phyloP scores from a whole-genome alignment of 2,888 invertebrate species.

The Eubasilissa splendida region DNA sequence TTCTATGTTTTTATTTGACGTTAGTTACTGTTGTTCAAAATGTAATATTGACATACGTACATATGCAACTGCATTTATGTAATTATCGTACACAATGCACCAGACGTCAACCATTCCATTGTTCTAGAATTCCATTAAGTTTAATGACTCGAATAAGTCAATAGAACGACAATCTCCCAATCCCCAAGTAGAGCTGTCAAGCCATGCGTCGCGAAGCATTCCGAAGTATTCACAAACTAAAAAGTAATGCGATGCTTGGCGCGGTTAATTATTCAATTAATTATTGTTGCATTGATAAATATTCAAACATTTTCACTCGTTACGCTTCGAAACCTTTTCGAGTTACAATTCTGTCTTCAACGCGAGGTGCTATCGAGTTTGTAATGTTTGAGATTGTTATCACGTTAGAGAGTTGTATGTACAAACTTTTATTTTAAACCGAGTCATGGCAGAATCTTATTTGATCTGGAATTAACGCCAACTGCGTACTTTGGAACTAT shows the following conservation, averaged over 20 bases:
- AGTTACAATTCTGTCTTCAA: not conserved
- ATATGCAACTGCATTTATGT: not conserved
- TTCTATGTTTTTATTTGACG: conserved; percentile 3
- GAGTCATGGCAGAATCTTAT: conserved; percentile 30
- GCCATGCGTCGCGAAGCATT: conserved; percentile 16
- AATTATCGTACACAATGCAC: not conserved
- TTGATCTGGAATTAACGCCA: conserved; percentile 44
- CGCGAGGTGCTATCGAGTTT: not conserved
- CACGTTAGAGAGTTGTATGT: not conserved
- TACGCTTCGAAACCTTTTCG: conserved; percentile 23
- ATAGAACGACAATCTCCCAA: not conserved
- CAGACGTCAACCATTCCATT: conserved; percentile 9
- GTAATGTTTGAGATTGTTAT: conserved; percentile 5
- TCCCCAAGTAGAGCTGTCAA: not conserved
- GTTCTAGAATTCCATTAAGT: conserved; percentile 22
- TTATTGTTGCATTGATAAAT: conserved; percentile 31
- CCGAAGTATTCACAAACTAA: conserved; percentile 8
- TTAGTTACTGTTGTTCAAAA: no score
- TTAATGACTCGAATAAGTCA: conserved; percentile 38
- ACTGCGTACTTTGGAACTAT: conserved; percentile 47
- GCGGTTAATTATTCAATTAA: conserved; percentile 2
- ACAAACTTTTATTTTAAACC: not conserved
- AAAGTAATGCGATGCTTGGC: conserved; percentile 1
- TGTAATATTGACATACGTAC: not conserved
- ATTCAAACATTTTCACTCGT: conserved; percentile 25